Evolutionary conservation across 2,113 vertebrate genomes (phyloP).

Genomic region (Meles meles): DNA sequence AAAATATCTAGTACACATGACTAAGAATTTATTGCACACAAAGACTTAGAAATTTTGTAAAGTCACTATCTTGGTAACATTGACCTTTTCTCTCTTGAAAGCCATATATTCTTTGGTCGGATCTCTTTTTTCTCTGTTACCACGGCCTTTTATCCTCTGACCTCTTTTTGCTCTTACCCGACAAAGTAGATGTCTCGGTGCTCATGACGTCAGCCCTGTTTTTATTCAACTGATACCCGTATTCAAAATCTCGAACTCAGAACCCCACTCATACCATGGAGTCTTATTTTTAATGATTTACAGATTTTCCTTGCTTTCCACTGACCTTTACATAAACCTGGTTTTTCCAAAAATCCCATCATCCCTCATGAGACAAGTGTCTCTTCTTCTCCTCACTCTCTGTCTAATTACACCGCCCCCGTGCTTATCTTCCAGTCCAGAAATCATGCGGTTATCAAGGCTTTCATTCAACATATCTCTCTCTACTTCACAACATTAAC

Average conservation of each 20-base stretch:
- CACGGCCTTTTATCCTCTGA: background rate
- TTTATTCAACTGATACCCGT: background rate
- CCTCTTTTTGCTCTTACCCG: background rate
- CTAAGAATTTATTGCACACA: background rate
- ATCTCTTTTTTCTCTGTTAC: background rate
- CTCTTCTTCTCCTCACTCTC: background rate
- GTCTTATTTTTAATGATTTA: background rate
- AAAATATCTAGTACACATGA: background rate
- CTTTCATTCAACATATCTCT: background rate
- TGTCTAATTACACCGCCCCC: background rate
- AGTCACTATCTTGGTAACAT: background rate
- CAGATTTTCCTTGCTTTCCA: background rate
- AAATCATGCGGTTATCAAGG: background rate
- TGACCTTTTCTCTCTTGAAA: background rate
- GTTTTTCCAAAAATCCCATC: background rate
- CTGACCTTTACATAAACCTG: background rate
- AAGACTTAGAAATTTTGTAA: background rate
- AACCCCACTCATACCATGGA: background rate
- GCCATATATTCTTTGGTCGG: background rate
- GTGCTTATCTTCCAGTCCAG: background rate
- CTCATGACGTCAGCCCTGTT: background rate
- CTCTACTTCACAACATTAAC: background rate
- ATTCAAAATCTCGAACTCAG: background rate
- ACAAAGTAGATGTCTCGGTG: background rate
- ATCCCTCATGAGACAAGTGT: background rate